Conservation (phyloP, 2,888 invertebrate genomes). For the Lathronympha strigana region DNA sequence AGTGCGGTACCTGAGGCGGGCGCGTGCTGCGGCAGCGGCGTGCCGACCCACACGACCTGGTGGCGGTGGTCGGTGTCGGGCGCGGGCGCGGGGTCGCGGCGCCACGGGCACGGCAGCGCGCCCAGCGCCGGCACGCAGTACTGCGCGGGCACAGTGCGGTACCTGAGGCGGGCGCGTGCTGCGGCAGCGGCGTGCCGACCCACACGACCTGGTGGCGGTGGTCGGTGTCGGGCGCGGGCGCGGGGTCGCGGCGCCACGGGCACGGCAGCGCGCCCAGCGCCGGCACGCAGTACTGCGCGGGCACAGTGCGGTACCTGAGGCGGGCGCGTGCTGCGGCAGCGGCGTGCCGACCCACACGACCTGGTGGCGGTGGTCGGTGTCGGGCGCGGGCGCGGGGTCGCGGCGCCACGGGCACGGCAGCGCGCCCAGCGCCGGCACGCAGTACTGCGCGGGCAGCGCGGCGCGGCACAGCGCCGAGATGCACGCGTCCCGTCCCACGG, state of each 20-base stretch:
- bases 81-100: slow-evolving; percentile 91
- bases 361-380: slow-evolving; percentile 92
- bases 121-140: too few species aligned
- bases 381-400: slow-evolving; percentile 89
- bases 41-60: slow-evolving; percentile 98
- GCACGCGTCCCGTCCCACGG: slow-evolving; percentile 94
- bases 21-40: slow-evolving; percentile 94
- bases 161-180: slow-evolving; percentile 88
- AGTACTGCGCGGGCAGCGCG: slow-evolving; percentile 98
- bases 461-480: slow-evolving; percentile 97
- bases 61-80: slow-evolving; percentile 89
- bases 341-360: slow-evolving; percentile 99
- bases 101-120: too few species aligned
- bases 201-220: slow-evolving; percentile 97
- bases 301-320: slow-evolving; percentile 90
- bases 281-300: slow-evolving; percentile 96
- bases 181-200: slow-evolving; percentile 97
- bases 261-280: slow-evolving; percentile 93
- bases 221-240: slow-evolving; percentile 87
- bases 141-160: not conserved
- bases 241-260: slow-evolving; percentile 96
- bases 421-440: slow-evolving; percentile 93
- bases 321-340: slow-evolving; percentile 87
- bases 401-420: slow-evolving; percentile 96
- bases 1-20: slow-evolving; percentile 82